Percentiles rank a stretch among this genome's conserved stretches.
Evolutionary conservation across 2,113 vertebrate species (phyloP).

Genomic region (Burhinus oedicnemus): DNA sequence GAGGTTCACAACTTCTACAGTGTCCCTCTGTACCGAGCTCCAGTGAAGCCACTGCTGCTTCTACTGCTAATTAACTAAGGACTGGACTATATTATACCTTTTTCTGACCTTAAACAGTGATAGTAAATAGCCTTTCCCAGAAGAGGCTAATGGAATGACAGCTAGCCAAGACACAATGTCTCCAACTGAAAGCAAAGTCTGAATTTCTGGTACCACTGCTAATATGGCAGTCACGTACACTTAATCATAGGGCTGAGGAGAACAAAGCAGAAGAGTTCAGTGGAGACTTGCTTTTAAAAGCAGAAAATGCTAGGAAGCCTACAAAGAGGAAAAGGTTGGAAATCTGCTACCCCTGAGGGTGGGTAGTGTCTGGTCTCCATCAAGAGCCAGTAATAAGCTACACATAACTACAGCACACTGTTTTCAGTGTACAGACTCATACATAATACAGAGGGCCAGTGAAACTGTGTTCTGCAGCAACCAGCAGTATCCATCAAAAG

Average conservation of each 20-base stretch:
- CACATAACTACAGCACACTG: fast-evolving
- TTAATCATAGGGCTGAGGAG: background rate
- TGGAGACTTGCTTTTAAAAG: background rate
- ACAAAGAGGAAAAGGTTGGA: background rate
- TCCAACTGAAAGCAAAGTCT: background rate
- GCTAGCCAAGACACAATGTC: fast-evolving
- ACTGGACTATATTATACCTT: background rate
- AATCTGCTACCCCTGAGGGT: background rate
- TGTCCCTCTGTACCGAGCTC: background rate
- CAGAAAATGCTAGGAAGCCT: background rate
- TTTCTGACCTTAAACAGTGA: background rate
- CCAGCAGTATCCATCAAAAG: background rate
- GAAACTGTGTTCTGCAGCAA: background rate
- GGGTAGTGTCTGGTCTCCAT: background rate
- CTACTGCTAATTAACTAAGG: background rate
- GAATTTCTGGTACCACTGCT: background rate
- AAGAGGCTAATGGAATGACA: too few species aligned
- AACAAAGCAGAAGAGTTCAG: background rate
- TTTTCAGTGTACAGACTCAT: too few species aligned
- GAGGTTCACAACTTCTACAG: background rate
- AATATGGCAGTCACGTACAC: background rate
- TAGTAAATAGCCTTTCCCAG: background rate
- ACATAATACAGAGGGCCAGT: background rate
- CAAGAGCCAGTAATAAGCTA: background rate
- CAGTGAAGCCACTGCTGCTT: background rate